phyloP scores from a whole-genome alignment of 2,888 invertebrate species.

The Parnassius glacialis region DNA sequence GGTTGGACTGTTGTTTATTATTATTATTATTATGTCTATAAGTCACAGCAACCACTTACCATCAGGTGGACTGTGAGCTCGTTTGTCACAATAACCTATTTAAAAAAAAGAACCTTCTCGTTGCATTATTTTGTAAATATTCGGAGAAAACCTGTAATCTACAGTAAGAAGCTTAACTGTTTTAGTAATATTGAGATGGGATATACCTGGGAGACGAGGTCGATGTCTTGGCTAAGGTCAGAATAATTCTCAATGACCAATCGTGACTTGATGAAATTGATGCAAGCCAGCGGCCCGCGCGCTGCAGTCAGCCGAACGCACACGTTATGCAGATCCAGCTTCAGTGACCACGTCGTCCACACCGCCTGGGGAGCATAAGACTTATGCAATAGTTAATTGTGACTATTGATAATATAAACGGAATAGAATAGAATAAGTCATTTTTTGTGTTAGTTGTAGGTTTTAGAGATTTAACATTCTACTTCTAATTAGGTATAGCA shows the following conservation, averaged over 20 bases:
- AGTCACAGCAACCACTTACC: too few species aligned
- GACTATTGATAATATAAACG: too few species aligned
- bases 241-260: slow-evolving; percentile 92
- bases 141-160: neutral
- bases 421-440: too few species aligned
- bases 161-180: neutral
- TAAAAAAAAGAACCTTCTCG: neutral
- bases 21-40: too few species aligned
- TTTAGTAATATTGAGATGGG: neutral
- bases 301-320: slow-evolving; percentile 85
- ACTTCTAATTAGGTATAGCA: too few species aligned
- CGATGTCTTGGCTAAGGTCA: slow-evolving; percentile 94
- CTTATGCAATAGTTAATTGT: too few species aligned
- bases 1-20: too few species aligned
- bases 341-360: slow-evolving; percentile 89
- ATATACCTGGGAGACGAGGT: slow-evolving; percentile 92
- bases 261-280: slow-evolving; percentile 95
- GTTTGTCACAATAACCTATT: too few species aligned
- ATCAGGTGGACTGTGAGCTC: too few species aligned
- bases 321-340: slow-evolving; percentile 92
- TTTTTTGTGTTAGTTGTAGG: too few species aligned
- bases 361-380: slow-evolving; percentile 52
- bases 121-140: neutral
- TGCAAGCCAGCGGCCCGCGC: slow-evolving; percentile 86
- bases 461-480: too few species aligned